Percentiles rank a stretch among this genome's conserved stretches.
phyloP scores from a whole-genome alignment of 1,140 invertebrate species.

The Tetragonula clypearis region DNA sequence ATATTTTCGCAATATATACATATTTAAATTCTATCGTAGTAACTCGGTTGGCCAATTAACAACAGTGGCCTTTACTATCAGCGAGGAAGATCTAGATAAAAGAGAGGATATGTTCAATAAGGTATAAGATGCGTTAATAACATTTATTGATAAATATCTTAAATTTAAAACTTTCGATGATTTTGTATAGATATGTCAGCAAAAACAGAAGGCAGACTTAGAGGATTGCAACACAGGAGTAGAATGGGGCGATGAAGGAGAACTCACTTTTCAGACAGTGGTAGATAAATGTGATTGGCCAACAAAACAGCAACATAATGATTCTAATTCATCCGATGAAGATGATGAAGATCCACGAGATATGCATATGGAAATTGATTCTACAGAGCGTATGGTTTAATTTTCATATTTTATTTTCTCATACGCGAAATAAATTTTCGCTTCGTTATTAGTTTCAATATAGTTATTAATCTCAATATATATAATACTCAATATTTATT shows the following conservation, averaged over 20 bases:
- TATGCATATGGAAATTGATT: conserved; percentile 81
- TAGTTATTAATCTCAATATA: too few species aligned
- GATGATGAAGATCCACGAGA: conserved; percentile 78
- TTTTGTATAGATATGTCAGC: conserved; percentile 67
- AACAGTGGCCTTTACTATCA: conserved; percentile 82
- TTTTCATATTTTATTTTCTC: background rate
- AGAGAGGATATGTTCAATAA: conserved; percentile 84
- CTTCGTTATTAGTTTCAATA: background rate
- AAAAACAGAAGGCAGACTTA: conserved; percentile 71
- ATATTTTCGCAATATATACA: conserved; percentile 1
- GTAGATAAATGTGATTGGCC: conserved; percentile 79
- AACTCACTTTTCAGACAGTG: conserved; percentile 80
- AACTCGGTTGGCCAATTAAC: conserved; percentile 82
- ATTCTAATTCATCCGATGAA: conserved; percentile 80
- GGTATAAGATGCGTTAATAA: conserved; percentile 60
- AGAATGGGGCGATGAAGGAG: conserved; percentile 77
- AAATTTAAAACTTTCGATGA: background rate
- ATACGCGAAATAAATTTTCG: background rate
- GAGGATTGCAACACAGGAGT: conserved; percentile 67
- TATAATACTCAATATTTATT: background rate
- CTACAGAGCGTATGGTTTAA: conserved; percentile 78
- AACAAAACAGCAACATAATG: conserved; percentile 68
- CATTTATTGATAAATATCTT: background rate
- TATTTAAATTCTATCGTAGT: conserved; percentile 71
- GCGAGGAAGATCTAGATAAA: conserved; percentile 81